These are phyloP conservation scores for Ooceraea biroi DNA, from an alignment of 1,140 invertebrate species.

Conservation along the genomic window DNA sequence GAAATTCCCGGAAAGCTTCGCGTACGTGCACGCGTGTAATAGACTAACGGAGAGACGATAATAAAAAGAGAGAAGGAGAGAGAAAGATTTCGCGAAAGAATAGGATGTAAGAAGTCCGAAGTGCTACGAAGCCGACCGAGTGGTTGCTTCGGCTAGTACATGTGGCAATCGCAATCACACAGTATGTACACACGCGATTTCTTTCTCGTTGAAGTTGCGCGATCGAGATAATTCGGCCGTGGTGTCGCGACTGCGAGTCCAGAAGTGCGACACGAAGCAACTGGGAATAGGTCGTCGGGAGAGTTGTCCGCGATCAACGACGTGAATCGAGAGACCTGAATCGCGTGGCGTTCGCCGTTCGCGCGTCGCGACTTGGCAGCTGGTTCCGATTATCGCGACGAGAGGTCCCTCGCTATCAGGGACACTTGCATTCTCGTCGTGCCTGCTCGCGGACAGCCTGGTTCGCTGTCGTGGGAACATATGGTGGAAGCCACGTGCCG, in stretches of 20 bases:
- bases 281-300: no score
- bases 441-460: background rate
- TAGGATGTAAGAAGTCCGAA: slow-evolving; percentile 68
- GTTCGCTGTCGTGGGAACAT: background rate
- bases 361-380: background rate
- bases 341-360: slow-evolving; percentile 26
- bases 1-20: no score
- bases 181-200: slow-evolving; percentile 71
- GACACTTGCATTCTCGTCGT: background rate
- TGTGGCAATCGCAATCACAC: slow-evolving; percentile 83
- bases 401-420: slow-evolving; percentile 24
- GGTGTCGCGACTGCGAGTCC: background rate
- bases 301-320: no score
- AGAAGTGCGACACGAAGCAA: background rate
- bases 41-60: slow-evolving; percentile 9
- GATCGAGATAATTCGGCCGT: background rate
- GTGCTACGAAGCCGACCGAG: slow-evolving; percentile 72
- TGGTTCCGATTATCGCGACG: slow-evolving; percentile 16
- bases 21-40: no score
- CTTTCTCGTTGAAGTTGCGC: slow-evolving; percentile 59
- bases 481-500: slow-evolving; percentile 21
- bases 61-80: slow-evolving; percentile 34
- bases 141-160: slow-evolving; percentile 76
- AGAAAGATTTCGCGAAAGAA: slow-evolving; percentile 58
- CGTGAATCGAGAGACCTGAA: no score